These are phyloP conservation scores for Phyllotreta cruciferae DNA, from an alignment of 2,888 invertebrate genomes.

Conservation along the genomic window DNA sequence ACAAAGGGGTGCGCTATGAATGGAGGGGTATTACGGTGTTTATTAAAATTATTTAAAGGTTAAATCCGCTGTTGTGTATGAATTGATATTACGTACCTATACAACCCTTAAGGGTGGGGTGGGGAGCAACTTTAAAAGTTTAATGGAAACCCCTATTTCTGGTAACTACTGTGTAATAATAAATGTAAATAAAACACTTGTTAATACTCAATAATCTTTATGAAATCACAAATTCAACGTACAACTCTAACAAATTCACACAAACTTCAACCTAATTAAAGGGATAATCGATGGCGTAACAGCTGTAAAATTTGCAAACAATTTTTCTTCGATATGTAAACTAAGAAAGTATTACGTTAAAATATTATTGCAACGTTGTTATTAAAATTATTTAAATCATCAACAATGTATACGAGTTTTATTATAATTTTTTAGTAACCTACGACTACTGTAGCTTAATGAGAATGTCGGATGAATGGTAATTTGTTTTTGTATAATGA, in stretches of 20 bases:
- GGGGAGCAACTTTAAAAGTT: too few species aligned
- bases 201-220: constrained; percentile 49
- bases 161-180: too few species aligned
- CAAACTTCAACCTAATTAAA: constrained; percentile 53
- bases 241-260: constrained; percentile 59
- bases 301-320: constrained; percentile 35
- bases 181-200: constrained; percentile 30
- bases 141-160: too few species aligned
- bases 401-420: constrained; percentile 45
- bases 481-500: constrained; percentile 5
- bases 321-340: constrained; percentile 29
- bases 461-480: constrained; percentile 39
- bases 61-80: not conserved
- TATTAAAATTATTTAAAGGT: too few species aligned
- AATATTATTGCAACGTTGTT: constrained; percentile 42
- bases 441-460: constrained; percentile 43
- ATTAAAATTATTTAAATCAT: constrained; percentile 50
- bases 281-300: constrained; percentile 35
- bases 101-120: not conserved
- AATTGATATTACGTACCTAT: not conserved
- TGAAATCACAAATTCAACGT: constrained; percentile 62
- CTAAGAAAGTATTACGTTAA: constrained; percentile 34
- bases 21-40: constrained; percentile 16
- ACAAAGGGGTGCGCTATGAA: not conserved
- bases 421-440: constrained; percentile 38